Evolutionary conservation across 2,113 vertebrate genomes (phyloP), one percentile per base, ranked within the genome.

Genomic region (Jaculus jaculus): DNA sequence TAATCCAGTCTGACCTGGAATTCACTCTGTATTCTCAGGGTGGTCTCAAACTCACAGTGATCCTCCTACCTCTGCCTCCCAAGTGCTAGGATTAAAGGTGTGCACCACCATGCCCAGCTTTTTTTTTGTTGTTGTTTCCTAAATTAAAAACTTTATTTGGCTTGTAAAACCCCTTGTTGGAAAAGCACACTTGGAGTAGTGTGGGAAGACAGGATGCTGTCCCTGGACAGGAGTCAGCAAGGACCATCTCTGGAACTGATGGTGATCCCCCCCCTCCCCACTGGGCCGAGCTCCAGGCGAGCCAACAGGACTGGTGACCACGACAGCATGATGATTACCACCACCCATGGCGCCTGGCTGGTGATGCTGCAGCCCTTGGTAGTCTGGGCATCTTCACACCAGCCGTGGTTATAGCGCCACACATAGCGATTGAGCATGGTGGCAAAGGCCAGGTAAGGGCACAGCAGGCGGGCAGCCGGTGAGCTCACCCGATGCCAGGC

Each of bases 391-490:
- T 20, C 8, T 16, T 97, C 94, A 97, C 0, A 71, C 65, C 63
- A 4, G 28, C 90, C 66, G 0, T 2, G 66, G 91, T 98, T 98
- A 92, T 98, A 98, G 28, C 95, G 97, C 98, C 98, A 98, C 39
- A 98, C 7, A 0, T 63, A 65, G 51, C 98, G 98, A 84, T 98
- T 98, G 66, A 99, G 98, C 0, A 72, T 39, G 34, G 98, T 96
- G 5, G 98, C 98, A 2, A 98, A 99, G 32, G 98, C 98, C 96
- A 99, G 87, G 89, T 98, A 98, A 0, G 98, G 98, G 65, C 98
- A 95, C 95, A 98, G 97, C 90, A 99, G 94, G 87, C 97, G 97
- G 72, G 98, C 97, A 0, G 98, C 98, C 0, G 91, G 80, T 4
- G 89, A 98, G 94, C 96, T 98, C 96, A 98, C 97, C 5, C n/a